phyloP scores from a whole-genome alignment of 2,888 invertebrate genomes.

The Penaeus monodon region DNA sequence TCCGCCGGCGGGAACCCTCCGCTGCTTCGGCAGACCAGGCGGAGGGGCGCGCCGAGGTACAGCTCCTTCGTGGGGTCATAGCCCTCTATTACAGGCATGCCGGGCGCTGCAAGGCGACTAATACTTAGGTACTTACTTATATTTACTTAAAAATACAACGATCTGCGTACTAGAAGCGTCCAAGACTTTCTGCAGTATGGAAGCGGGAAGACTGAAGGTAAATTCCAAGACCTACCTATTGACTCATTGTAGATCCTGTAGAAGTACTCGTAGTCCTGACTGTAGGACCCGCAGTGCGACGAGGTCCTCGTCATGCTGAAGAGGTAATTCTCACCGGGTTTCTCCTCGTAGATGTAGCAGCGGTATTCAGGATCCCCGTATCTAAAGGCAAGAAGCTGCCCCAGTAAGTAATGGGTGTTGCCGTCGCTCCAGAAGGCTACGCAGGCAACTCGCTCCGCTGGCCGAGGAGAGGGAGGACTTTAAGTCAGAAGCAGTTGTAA shows the following conservation, averaged over 20 bases:
- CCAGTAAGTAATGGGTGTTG: slow-evolving; percentile 33
- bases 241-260: slow-evolving; percentile 26
- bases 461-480: too few species aligned
- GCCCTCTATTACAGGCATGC: slow-evolving; percentile 17
- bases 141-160: too few species aligned
- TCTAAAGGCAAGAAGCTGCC: background rate
- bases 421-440: slow-evolving; percentile 44
- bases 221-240: slow-evolving; percentile 11
- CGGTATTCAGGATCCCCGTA: background rate
- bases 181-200: too few species aligned
- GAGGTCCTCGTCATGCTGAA: slow-evolving; percentile 22
- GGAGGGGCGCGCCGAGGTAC: slow-evolving; percentile 13
- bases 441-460: slow-evolving; percentile 28
- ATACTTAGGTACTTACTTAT: background rate
- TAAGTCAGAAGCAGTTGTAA: too few species aligned
- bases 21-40: slow-evolving; percentile 13
- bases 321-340: background rate
- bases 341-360: slow-evolving; percentile 37
- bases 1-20: slow-evolving; percentile 33
- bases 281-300: background rate
- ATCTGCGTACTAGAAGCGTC: too few species aligned
- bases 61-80: slow-evolving; percentile 14
- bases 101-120: slow-evolving; percentile 16
- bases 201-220: too few species aligned
- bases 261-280: background rate